A percentile compares a stretch with the other conserved stretches of the same genome.
Evolutionary conservation across 2,797 vertebrate species (phyloP).

Genomic region (Argyrosomus regius): DNA sequence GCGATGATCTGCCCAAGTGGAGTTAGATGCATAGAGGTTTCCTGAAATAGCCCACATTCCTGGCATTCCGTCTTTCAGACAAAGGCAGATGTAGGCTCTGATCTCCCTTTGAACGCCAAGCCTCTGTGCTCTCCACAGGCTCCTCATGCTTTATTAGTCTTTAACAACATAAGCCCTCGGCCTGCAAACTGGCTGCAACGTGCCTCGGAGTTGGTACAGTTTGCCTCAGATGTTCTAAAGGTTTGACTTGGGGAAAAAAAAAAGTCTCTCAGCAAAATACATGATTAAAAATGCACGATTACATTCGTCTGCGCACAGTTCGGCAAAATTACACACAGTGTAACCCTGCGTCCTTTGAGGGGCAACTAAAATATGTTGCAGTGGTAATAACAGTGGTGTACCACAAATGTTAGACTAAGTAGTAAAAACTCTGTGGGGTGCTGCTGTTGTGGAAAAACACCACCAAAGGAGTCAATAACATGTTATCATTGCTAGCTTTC

Average conservation of each 20-base stretch:
- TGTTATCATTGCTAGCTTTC: slow-evolving; percentile 42
- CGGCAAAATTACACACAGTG: slow-evolving; percentile 20
- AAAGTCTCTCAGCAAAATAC: slow-evolving; percentile 27
- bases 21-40: slow-evolving; percentile 70
- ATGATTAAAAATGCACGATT: slow-evolving; percentile 41
- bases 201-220: slow-evolving; percentile 52
- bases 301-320: slow-evolving; percentile 17
- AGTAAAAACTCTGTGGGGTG: slow-evolving; percentile 54
- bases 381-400: slow-evolving; percentile 60
- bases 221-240: slow-evolving; percentile 35
- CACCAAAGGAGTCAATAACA: slow-evolving; percentile 47
- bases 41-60: slow-evolving; percentile 83
- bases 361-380: slow-evolving; percentile 48
- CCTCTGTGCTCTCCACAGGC: slow-evolving; percentile 70
- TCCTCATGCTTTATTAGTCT: slow-evolving; percentile 78
- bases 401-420: slow-evolving; percentile 55
- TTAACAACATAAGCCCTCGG: slow-evolving; percentile 75
- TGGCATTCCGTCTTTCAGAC: slow-evolving; percentile 80
- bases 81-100: slow-evolving; percentile 80
- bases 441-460: slow-evolving; percentile 51
- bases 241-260: neutral
- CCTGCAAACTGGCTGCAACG: slow-evolving; percentile 60
- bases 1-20: slow-evolving; percentile 59
- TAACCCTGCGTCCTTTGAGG: slow-evolving; percentile 24
- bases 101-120: slow-evolving; percentile 77